Base-by-base conservation (phyloP, 1,140 invertebrate genomes). In the Drosophila punjabiensis region DNA sequence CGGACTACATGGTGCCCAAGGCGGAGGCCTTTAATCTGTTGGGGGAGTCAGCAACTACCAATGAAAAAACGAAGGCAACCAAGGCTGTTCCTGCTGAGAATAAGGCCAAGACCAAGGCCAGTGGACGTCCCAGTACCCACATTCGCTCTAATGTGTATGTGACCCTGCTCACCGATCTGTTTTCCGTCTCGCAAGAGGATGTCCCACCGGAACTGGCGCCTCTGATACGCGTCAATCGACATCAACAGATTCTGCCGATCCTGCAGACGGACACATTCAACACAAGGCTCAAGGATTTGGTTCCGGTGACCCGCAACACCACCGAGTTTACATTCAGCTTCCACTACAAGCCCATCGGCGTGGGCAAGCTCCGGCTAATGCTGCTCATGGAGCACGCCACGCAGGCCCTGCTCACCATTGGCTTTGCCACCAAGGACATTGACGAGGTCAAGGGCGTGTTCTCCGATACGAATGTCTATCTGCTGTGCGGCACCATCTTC, bases 361-460 rank as follows among this genome's bases (percentile, higher is more conserved):
- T 96, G 82, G 96, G 96, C 59, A 96, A 96, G 74, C 93, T 96
- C 39, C 95, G 96, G 68, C 94, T 99, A 81, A 95, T 97, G 82
- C 93, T 96, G 20, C 97, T 98, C 90, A 96, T 99, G 81, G 95
- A 97, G 82, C 94, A 96, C 28, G 96, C 98, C 5, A 95, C 99
- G 76, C 93, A 95, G 30, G 95, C 95, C 43, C 94, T 99, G 69
- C 93, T 95, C 18, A 81, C 93, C 37, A 94, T 98, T 33, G 98
- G 98, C 20, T 99, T 99, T 86, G 96, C 96, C 53, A 96, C 97
- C 53, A 99, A 99, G 93, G 98, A 99, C 94, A 94, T 98, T 48
- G 98, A 99, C 94, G 98, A 99, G 94, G 96, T 99, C 1, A 99
- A 99, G 94, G 96, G 97, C 55, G 97, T 99, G 84, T 99, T 99